Evolutionary conservation across 30 jellyfish, hydroid and myxozoan genomes (phyloP), one percentile per base, ranked within the genome.

Genomic region (Aurelia sp.): DNA sequence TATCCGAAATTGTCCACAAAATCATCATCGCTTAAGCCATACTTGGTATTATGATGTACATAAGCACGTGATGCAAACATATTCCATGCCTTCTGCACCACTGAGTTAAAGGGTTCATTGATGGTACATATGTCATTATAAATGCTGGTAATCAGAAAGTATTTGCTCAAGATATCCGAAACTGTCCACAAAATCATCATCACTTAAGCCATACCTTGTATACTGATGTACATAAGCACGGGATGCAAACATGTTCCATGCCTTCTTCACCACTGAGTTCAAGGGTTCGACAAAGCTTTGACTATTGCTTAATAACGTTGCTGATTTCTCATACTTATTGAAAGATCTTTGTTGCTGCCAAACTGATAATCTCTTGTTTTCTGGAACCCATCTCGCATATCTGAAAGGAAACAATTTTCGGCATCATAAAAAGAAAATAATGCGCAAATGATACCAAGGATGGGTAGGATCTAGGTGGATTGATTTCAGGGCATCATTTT

Each of bases 201-300:
- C 99, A 57, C 88, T 75, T 63, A 95, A 58, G 19, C 99, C 99
- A 74, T 84, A 95, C 59, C 75, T 79, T 59, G 68, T 88, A 59
- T 95, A 95, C 76, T 95, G 99, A 74, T 95, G 98, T 30, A 95
- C 67, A 86, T 88, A 95, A 8, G 99, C 99, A 23, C 96, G 89
- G 4, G 98, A 62, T 23, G 97, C 92, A 80, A 95, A 95, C 97
- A 90, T 95, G 51, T 71, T 72, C 99, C 99, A 95, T 10, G 98
- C 99, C 73, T 90, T 90, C 51, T 66, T 20, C 13, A 90, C 67
- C 16, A 96, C 91, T 12, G 66, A 61, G 40, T 90, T 75, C 73
- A 95, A 57, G 37, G 99, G 96, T 20, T 55, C 85, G 44, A 88
- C 84, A 61, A 82, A 89, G 19, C 97, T 65, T 74, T 95, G 99